phyloP scores from a whole-genome alignment of 2,888 invertebrate species.

The Aporophyla nigra region DNA sequence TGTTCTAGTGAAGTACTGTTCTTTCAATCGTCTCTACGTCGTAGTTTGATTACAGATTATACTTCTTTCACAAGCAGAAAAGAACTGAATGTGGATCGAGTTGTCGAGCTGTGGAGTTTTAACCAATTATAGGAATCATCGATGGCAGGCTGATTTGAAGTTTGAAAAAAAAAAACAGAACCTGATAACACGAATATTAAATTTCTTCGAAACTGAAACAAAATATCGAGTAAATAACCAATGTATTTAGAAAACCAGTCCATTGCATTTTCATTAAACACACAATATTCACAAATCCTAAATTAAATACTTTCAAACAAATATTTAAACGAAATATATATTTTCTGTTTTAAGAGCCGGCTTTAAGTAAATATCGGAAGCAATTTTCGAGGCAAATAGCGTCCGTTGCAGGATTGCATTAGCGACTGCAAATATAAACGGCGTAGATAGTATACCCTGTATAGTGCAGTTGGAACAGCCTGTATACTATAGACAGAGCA shows the following conservation, averaged over 20 bases:
- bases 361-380: constrained; percentile 70
- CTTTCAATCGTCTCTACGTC: too few relatives aligned
- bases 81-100: too few relatives aligned
- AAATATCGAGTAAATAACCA: not conserved
- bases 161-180: not conserved
- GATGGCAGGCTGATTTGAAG: not conserved
- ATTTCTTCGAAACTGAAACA: not conserved
- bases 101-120: too few relatives aligned
- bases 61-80: too few relatives aligned
- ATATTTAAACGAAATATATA: constrained; percentile 31
- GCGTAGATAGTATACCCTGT: constrained; percentile 29
- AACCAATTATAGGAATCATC: too few relatives aligned
- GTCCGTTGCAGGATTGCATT: constrained; percentile 73
- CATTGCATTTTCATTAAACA: not conserved
- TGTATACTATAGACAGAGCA: constrained; percentile 32
- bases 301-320: not conserved
- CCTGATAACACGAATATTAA: too few relatives aligned
- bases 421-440: constrained; percentile 67
- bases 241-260: not conserved
- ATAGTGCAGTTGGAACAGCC: constrained; percentile 40
- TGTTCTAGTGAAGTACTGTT: too few relatives aligned
- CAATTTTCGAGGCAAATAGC: constrained; percentile 74
- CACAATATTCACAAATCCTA: constrained; percentile 3
- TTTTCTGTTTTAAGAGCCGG: constrained; percentile 43
- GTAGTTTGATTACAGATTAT: too few relatives aligned